These are phyloP conservation scores for Germaria angustata DNA, from an alignment of 2,888 invertebrate species.

Conservation along the genomic window DNA sequence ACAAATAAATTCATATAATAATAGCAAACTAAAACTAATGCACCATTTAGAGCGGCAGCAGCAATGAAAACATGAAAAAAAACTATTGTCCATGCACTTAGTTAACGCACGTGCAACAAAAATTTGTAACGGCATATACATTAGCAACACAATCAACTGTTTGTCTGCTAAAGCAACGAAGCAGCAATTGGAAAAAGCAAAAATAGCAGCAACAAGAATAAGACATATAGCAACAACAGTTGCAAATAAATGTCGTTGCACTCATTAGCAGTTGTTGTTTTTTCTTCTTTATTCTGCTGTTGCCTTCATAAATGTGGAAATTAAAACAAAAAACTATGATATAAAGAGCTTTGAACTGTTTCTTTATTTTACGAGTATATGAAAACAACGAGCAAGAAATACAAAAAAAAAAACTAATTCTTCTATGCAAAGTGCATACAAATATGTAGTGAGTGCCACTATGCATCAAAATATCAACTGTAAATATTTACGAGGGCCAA, in stretches of 20 bases:
- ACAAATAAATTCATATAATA: too few species aligned
- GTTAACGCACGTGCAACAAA: slow-evolving; percentile 65
- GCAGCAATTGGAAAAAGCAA: slow-evolving; percentile 10
- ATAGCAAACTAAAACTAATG: too few species aligned
- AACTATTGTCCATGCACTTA: slow-evolving; percentile 26
- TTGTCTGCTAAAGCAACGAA: slow-evolving; percentile 24
- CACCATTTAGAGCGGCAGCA: not conserved
- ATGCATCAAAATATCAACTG: slow-evolving; percentile 43
- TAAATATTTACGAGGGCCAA: not conserved
- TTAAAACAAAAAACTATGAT: slow-evolving; percentile 32
- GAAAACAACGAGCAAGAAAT: not conserved
- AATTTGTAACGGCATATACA: slow-evolving; percentile 63
- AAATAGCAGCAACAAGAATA: slow-evolving; percentile 1
- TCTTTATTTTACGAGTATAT: not conserved
- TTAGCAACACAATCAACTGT: slow-evolving; percentile 45
- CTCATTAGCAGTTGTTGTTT: slow-evolving; percentile 57
- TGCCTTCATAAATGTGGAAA: slow-evolving; percentile 51
- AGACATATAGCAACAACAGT: slow-evolving; percentile 40
- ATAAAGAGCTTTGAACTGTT: slow-evolving; percentile 64
- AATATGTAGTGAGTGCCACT: not conserved
- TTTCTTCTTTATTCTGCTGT: slow-evolving; percentile 14
- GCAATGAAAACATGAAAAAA: not conserved
- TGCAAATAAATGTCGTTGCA: slow-evolving; percentile 65
- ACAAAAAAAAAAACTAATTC: slow-evolving; percentile 37
- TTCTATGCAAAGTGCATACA: slow-evolving; percentile 53